Evolutionary conservation across 2,888 invertebrate genomes (phyloP), one percentile per base, ranked within the genome.

Genomic region (Cephus pulcher): DNA sequence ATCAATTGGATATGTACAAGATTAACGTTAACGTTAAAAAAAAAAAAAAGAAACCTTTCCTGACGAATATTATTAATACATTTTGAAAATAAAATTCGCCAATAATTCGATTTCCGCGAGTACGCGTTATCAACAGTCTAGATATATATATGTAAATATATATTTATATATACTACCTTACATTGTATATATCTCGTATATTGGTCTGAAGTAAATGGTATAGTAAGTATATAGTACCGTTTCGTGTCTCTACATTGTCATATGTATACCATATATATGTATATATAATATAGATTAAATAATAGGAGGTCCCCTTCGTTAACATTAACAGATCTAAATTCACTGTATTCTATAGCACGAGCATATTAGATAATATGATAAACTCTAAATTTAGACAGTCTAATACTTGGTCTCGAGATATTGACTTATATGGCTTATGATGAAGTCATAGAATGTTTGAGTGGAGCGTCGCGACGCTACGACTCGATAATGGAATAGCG

Each of bases 321-420:
- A 56, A 40, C 15, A 40, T 40, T 40, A 40, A 56, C 56, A 56
- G 56, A 56, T 56, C 56, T 56, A 23, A 23, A 23, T 56, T 56
- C 6, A 56, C 56, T 56, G 56, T 56, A 56, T 56, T 56, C 23
- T 2, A 56, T 23, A 56, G 9, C 6, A 56, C 56, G 56, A 23
- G 23, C 56, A 23, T 23, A 15, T 40, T 40, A 40, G 40, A 40
- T 56, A 23, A 56, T 56, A 0, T 56, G 56, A 56, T 56, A 56
- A 56, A 56, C 2, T 71, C 71, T 71, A 71, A 32, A 34, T 77
- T 33, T 74, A 74, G 73, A 74, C 76, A 74, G 73, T 76, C 78
- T 78, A 78, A 73, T 32, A 69, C 74, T 78, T 78, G 78, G 78
- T 78, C 78, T 68, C 56, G 76, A 75, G 73, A 69, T 73, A 73